These are phyloP conservation scores for Rutilus rutilus DNA, from an alignment of 2,113 vertebrate species.

Conservation along the genomic window DNA sequence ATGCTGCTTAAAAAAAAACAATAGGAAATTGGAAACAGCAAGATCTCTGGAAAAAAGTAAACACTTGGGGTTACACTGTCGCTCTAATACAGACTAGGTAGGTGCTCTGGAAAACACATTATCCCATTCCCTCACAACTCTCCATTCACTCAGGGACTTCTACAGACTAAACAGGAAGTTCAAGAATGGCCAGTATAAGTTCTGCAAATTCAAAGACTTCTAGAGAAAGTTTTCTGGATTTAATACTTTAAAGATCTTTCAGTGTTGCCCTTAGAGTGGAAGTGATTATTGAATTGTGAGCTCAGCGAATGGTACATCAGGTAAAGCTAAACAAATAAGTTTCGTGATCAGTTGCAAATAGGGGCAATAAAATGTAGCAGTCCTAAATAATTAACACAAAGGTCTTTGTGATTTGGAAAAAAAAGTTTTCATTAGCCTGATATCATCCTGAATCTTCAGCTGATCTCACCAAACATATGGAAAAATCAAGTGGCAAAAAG, in stretches of 20 bases:
- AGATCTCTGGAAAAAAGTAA: neutral
- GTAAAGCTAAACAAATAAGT: neutral
- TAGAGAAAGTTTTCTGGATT: neutral
- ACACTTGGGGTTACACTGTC: neutral
- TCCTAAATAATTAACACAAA: neutral
- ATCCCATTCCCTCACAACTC: neutral
- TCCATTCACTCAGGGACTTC: neutral
- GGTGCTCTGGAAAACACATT: constrained; percentile 42
- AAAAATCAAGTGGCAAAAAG: neutral
- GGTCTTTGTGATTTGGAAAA: neutral
- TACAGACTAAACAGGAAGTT: constrained; percentile 58
- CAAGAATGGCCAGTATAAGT: constrained; percentile 16
- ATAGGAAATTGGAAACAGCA: neutral
- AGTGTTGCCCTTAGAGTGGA: neutral
- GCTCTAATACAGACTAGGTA: neutral
- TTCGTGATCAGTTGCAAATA: neutral
- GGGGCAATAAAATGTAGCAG: neutral
- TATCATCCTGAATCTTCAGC: neutral
- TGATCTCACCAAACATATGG: neutral
- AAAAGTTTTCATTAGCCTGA: neutral
- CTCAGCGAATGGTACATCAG: neutral
- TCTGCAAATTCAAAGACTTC: constrained; percentile 10
- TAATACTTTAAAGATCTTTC: neutral
- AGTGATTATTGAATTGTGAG: neutral
- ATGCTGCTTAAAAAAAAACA: neutral